Conservation (phyloP, 2,888 invertebrate species). For the Teleiodes luculella region DNA sequence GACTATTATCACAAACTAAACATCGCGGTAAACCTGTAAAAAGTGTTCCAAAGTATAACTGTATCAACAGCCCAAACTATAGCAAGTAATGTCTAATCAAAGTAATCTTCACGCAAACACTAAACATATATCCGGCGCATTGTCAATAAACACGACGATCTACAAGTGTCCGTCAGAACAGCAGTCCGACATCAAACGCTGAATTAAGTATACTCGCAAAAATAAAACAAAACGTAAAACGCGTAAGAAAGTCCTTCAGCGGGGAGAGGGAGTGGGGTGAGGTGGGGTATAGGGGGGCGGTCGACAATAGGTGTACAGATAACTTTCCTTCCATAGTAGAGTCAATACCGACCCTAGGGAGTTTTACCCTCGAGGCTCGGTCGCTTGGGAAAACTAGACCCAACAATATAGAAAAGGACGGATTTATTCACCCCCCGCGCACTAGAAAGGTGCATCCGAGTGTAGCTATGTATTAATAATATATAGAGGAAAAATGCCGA, state of each 20-base stretch:
- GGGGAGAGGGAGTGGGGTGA: constrained; percentile 38
- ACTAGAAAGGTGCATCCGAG: constrained; percentile 56
- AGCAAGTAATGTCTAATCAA: neutral
- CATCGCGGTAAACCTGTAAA: too few species aligned
- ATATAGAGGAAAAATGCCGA: constrained; percentile 78
- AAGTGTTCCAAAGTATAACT: too few species aligned
- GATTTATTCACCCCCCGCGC: constrained; percentile 44
- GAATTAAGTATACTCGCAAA: constrained; percentile 28
- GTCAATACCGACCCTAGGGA: constrained; percentile 78
- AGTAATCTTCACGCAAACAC: neutral
- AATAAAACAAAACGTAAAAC: constrained; percentile 73
- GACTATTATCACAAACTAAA: too few species aligned
- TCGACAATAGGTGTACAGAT: constrained; percentile 78
- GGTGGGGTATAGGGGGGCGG: constrained; percentile 49
- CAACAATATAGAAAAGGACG: constrained; percentile 77
- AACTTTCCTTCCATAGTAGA: constrained; percentile 78
- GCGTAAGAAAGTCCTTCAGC: constrained; percentile 71
- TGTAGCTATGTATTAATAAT: constrained; percentile 78
- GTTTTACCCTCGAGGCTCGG: constrained; percentile 76
- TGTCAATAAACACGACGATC: constrained; percentile 19
- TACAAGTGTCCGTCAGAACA: constrained; percentile 30
- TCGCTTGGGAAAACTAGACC: constrained; percentile 79
- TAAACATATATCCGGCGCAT: neutral
- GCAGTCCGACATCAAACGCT: constrained; percentile 11
- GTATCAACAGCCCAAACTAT: too few species aligned